Conservation (phyloP, 2,888 invertebrate species). For the Itoplectis maculator region DNA sequence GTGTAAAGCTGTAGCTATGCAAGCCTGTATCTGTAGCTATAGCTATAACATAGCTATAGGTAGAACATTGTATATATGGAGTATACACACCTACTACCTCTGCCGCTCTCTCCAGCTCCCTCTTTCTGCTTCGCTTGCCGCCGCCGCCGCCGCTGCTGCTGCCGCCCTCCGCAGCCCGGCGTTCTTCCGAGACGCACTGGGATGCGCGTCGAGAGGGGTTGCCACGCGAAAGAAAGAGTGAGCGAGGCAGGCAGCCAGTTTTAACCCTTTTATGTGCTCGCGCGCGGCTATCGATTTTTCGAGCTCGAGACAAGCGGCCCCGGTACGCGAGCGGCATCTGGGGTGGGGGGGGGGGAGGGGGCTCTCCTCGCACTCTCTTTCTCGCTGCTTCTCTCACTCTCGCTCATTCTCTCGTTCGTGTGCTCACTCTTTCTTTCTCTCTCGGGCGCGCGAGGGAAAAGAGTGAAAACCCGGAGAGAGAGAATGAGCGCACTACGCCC, state of each 20-base stretch:
- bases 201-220: conserved; percentile 52
- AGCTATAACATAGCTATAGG: not conserved
- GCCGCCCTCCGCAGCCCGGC: conserved; percentile 60
- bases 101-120: conserved; percentile 37
- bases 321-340: conserved; percentile 52
- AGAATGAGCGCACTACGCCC: conserved; percentile 68
- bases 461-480: conserved; percentile 52
- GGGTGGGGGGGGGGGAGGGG: conserved; percentile 25
- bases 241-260: conserved; percentile 69
- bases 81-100: no score
- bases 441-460: conserved; percentile 27
- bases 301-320: conserved; percentile 80
- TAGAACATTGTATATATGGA: conserved; percentile 19
- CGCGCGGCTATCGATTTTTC: conserved; percentile 79
- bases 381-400: conserved; percentile 30
- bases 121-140: conserved; percentile 67
- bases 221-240: conserved; percentile 50
- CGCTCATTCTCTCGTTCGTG: no score
- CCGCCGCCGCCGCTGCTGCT: conserved; percentile 35
- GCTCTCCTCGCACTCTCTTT: no score
- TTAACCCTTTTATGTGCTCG: conserved; percentile 82
- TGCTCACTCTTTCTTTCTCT: conserved; percentile 30
- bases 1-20: no score
- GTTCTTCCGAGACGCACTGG: conserved; percentile 75
- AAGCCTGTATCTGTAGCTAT: no score